These are phyloP conservation scores for Cyprinodon brontotheroides DNA, from an alignment of 2,113 vertebrate species.

Conservation along the genomic window DNA sequence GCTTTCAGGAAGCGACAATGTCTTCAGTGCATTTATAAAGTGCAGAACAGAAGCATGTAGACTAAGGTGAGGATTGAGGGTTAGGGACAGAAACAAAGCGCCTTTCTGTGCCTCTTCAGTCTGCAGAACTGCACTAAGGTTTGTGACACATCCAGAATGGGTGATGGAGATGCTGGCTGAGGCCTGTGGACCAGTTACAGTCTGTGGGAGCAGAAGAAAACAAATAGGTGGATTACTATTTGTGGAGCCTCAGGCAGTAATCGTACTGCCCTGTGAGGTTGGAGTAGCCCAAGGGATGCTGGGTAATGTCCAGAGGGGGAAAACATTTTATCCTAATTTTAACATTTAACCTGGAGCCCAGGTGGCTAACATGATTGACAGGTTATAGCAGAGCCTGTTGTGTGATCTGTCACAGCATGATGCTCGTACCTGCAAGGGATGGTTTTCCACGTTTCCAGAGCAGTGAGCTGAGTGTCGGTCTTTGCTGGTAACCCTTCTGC, in stretches of 20 bases:
- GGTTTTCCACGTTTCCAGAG: constrained; percentile 65
- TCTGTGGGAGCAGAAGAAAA: constrained; percentile 54
- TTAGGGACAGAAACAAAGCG: constrained; percentile 51
- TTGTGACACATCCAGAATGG: constrained; percentile 51
- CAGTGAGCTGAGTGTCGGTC: constrained; percentile 79
- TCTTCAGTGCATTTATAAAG: constrained; percentile 61
- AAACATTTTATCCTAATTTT: no score
- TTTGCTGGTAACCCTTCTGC: constrained; percentile 71
- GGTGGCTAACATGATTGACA: constrained; percentile 20
- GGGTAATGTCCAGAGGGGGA: constrained; percentile 17
- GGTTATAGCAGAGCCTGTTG: constrained; percentile 45
- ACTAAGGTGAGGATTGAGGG: constrained; percentile 22
- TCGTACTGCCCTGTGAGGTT: not conserved
- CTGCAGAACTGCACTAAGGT: constrained; percentile 55
- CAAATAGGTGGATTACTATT: constrained; percentile 3
- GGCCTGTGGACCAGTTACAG: constrained; percentile 58
- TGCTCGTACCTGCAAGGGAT: constrained; percentile 78
- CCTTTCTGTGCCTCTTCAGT: constrained; percentile 50
- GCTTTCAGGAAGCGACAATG: constrained; percentile 70
- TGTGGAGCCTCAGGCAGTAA: constrained; percentile 8
- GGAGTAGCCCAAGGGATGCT: constrained; percentile 35
- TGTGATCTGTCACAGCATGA: constrained; percentile 60
- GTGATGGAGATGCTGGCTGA: constrained; percentile 75
- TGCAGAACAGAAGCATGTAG: constrained; percentile 72
- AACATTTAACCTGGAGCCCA: no score